phyloP scores from a whole-genome alignment of 2,888 invertebrate genomes.

The Margaritifera margaritifera region DNA sequence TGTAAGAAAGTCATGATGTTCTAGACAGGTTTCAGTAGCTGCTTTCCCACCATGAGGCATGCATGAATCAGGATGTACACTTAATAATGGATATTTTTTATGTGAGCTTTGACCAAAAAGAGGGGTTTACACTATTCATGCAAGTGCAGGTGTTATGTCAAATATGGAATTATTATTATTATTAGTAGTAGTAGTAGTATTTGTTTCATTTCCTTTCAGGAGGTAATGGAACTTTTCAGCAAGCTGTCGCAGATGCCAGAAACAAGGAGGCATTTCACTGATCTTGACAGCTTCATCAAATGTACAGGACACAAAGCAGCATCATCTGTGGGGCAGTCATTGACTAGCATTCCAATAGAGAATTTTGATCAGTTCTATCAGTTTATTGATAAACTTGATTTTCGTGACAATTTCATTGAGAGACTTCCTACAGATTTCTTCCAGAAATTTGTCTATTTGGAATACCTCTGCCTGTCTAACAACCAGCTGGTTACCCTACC shows the following conservation, averaged over 20 bases:
- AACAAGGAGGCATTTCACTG: conserved; percentile 3
- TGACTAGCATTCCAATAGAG: conserved; percentile 26
- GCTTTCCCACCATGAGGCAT: no score
- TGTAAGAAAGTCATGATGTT: no score
- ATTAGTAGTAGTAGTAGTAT: no score
- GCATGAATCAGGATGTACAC: no score
- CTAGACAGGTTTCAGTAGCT: no score
- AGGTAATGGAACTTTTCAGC: conserved; percentile 4
- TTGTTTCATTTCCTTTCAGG: no score
- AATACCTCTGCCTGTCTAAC: conserved; percentile 41
- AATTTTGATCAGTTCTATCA: conserved; percentile 22
- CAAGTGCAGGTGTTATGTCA: no score
- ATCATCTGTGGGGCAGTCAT: conserved; percentile 26
- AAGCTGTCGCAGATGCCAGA: conserved; percentile 5
- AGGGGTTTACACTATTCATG: no score
- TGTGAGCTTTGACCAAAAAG: no score
- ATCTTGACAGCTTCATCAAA: conserved; percentile 21
- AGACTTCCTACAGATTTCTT: conserved; percentile 40
- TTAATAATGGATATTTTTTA: no score
- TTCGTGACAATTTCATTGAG: conserved; percentile 46
- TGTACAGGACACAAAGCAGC: conserved; percentile 49
- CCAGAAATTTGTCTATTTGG: conserved; percentile 24
- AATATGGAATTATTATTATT: no score
- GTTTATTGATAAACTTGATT: conserved; percentile 48
- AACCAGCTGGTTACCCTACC: conserved; percentile 48